Evolutionary conservation across 2,888 invertebrate genomes (phyloP).

Genomic region (Fragum whitleyi): DNA sequence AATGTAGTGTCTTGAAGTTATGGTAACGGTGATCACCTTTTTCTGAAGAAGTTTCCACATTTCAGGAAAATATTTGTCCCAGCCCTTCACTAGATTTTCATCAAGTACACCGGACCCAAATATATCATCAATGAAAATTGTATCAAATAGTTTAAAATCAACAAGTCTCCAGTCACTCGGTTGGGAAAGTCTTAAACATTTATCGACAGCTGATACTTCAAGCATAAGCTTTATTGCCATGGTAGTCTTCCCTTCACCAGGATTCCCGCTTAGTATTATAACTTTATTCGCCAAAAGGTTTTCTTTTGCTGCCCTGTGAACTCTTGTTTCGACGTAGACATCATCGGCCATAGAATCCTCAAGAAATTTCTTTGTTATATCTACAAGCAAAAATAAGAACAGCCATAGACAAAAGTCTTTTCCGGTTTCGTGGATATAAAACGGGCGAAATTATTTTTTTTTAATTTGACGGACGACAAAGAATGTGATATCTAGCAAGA

Average conservation of each 20-base stretch:
- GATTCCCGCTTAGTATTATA: conserved; percentile 44
- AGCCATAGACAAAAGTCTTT: no score
- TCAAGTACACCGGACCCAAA: conserved; percentile 52
- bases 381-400: no score
- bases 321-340: conserved; percentile 34
- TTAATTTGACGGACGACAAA: no score
- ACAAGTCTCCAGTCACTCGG: conserved; percentile 52
- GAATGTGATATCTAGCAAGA: no score
- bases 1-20: conserved; percentile 57
- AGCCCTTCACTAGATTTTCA: conserved; percentile 34
- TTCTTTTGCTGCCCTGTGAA: conserved; percentile 30
- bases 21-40: conserved; percentile 22
- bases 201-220: conserved; percentile 5
- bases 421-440: no score
- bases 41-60: conserved; percentile 28
- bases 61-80: conserved; percentile 34
- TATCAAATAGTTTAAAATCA: conserved; percentile 29
- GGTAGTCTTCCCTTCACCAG: conserved; percentile 58
- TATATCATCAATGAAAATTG: conserved; percentile 51
- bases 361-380: conserved; percentile 31
- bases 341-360: conserved; percentile 21
- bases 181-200: conserved; percentile 31
- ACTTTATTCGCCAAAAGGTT: conserved; percentile 31
- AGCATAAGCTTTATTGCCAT: conserved; percentile 38
- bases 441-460: no score